phyloP scores from a whole-genome alignment of 1,140 invertebrate genomes.

The Drosophila teissieri region DNA sequence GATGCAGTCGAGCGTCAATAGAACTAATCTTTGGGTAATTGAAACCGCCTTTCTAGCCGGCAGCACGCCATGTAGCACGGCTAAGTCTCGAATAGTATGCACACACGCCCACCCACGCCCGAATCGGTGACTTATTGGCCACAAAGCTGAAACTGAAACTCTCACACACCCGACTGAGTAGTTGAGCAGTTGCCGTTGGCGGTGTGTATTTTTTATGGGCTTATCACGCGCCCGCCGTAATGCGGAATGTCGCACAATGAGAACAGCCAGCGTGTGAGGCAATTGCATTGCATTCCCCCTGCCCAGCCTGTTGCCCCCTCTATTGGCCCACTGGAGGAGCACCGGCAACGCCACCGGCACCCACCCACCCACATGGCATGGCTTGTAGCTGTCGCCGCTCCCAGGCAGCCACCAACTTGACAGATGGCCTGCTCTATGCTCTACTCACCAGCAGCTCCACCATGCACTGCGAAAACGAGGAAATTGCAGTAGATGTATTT shows the following conservation, averaged over 20 bases:
- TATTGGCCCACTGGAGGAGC: neutral
- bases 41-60: conserved; percentile 57
- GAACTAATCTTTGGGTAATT: conserved; percentile 58
- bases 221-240: conserved; percentile 48
- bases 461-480: conserved; percentile 8
- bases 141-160: conserved; percentile 44
- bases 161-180: conserved; percentile 16
- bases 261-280: conserved; percentile 25
- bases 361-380: conserved; percentile 43
- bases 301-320: neutral
- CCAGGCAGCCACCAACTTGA: conserved; percentile 34
- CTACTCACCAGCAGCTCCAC: conserved; percentile 14
- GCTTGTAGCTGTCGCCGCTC: conserved; percentile 34
- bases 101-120: conserved; percentile 16
- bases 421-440: conserved; percentile 29
- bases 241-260: conserved; percentile 56
- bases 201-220: conserved; percentile 43
- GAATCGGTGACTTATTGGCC: conserved; percentile 49
- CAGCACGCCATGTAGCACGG: conserved; percentile 11
- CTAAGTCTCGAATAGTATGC: neutral
- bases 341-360: neutral
- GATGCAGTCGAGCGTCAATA: conserved; percentile 44
- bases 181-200: conserved; percentile 5
- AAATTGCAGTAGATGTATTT: neutral
- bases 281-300: conserved; percentile 24